These are phyloP conservation scores for Notothenia rossii DNA, from an alignment of 2,113 vertebrate species.

Conservation along the genomic window DNA sequence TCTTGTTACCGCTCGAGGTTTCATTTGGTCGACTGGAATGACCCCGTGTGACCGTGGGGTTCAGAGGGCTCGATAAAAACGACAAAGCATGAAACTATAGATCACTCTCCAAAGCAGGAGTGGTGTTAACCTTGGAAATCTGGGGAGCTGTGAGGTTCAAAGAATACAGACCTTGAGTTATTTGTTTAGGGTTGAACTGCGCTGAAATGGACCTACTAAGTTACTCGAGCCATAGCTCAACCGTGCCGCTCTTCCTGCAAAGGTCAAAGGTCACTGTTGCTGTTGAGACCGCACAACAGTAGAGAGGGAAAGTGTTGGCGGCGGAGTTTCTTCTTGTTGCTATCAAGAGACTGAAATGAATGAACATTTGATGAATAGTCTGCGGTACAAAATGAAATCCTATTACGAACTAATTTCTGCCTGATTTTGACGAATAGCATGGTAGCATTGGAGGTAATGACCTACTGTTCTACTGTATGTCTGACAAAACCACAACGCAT, in stretches of 20 bases:
- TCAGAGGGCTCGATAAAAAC: slow-evolving; percentile 65
- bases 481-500: slow-evolving; percentile 49
- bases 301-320: slow-evolving; percentile 4
- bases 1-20: slow-evolving; percentile 48
- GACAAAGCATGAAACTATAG: slow-evolving; percentile 74
- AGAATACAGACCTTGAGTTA: slow-evolving; percentile 66
- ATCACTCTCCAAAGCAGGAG: slow-evolving; percentile 58
- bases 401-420: slow-evolving; percentile 37
- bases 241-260: slow-evolving; percentile 51
- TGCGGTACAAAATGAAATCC: slow-evolving; percentile 37
- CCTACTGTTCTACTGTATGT: slow-evolving; percentile 24
- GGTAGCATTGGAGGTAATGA: slow-evolving; percentile 30
- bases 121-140: slow-evolving; percentile 63
- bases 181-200: slow-evolving; percentile 67
- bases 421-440: slow-evolving; percentile 47
- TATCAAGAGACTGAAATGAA: neutral
- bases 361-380: slow-evolving; percentile 13
- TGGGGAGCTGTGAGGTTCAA: slow-evolving; percentile 58
- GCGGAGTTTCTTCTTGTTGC: slow-evolving; percentile 6
- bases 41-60: slow-evolving; percentile 48
- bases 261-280: slow-evolving; percentile 62
- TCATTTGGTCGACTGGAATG: slow-evolving; percentile 45
- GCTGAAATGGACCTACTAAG: slow-evolving; percentile 55
- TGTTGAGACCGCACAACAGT: slow-evolving; percentile 33
- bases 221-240: slow-evolving; percentile 59